A percentile compares a stretch with the other conserved stretches of the same genome.
phyloP scores from a whole-genome alignment of 2,888 invertebrate species.

The Amphipoea lucens region DNA sequence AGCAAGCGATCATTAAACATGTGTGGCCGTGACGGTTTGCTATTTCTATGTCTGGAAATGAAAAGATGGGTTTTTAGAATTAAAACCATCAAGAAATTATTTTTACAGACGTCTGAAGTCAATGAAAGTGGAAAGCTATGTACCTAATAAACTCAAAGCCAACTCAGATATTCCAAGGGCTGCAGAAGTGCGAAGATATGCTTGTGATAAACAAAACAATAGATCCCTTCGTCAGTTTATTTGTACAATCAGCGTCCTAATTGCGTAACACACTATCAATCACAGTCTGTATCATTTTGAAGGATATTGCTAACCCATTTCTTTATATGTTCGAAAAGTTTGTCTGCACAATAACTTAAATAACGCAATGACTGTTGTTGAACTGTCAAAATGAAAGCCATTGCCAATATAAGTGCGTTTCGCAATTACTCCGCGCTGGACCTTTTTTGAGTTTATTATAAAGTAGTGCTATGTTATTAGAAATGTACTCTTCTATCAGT shows the following conservation, averaged over 20 bases:
- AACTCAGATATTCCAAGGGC: neutral
- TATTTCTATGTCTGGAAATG: constrained; percentile 95
- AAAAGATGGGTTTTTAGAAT: constrained; percentile 21
- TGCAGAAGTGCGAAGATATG: neutral
- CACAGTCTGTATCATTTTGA: too few relatives aligned
- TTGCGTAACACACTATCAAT: too few relatives aligned
- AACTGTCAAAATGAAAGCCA: neutral
- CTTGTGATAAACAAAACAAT: neutral
- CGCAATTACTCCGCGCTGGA: neutral
- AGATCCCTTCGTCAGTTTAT: neutral
- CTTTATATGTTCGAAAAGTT: neutral
- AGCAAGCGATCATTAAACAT: constrained; percentile 99
- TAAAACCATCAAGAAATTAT: neutral
- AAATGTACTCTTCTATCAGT: neutral
- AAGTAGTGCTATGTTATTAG: neutral
- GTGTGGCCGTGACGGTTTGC: constrained; percentile 99
- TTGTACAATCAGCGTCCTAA: neutral
- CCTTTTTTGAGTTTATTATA: neutral
- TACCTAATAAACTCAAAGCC: neutral
- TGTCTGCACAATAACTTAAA: neutral
- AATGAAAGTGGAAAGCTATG: neutral
- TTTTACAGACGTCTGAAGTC: neutral
- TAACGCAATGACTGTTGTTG: neutral
- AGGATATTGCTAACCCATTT: neutral
- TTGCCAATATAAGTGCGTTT: too few relatives aligned